These are phyloP conservation scores for Dipodomys stephensi DNA, from an alignment of 2,113 vertebrate genomes.

Conservation along the genomic window DNA sequence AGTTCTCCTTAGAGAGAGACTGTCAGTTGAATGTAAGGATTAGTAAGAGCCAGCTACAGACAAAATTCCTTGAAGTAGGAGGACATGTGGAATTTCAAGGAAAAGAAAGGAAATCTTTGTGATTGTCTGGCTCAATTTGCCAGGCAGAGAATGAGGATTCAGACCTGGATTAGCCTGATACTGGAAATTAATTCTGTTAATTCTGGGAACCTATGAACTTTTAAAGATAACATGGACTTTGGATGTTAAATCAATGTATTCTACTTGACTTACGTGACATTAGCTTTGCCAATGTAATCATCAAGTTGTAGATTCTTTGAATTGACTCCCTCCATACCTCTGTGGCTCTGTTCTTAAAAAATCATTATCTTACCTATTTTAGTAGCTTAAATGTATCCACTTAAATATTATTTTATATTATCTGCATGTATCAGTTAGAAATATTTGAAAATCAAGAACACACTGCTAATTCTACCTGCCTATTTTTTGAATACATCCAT, in stretches of 20 bases:
- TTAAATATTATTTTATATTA: slow-evolving; percentile 62
- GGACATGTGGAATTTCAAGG: slow-evolving; percentile 32
- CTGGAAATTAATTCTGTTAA: not conserved
- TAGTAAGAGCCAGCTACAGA: slow-evolving; percentile 6
- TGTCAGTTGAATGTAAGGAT: slow-evolving; percentile 28
- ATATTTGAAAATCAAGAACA: slow-evolving; percentile 58
- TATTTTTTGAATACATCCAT: slow-evolving; percentile 22
- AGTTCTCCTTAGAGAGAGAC: not conserved
- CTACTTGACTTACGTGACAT: slow-evolving; percentile 50
- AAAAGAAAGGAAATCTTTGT: slow-evolving; percentile 28
- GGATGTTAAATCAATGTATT: slow-evolving; percentile 35
- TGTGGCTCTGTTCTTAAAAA: slow-evolving; percentile 57
- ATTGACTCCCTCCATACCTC: slow-evolving; percentile 22
- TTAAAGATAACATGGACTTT: not conserved
- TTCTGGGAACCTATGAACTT: slow-evolving; percentile 36
- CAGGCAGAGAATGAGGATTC: not conserved
- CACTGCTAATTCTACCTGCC: slow-evolving; percentile 43
- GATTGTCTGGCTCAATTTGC: not conserved
- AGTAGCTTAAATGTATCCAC: slow-evolving; percentile 50
- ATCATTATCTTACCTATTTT: slow-evolving; percentile 59
- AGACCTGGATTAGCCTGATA: slow-evolving; percentile 14
- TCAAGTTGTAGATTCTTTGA: slow-evolving; percentile 42
- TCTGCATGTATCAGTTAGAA: slow-evolving; percentile 17
- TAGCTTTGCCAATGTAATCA: slow-evolving; percentile 49
- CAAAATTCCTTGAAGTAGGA: slow-evolving; percentile 6